Base-by-base conservation (phyloP, 2,797 vertebrate genomes). In the Hoplostethus atlanticus region DNA sequence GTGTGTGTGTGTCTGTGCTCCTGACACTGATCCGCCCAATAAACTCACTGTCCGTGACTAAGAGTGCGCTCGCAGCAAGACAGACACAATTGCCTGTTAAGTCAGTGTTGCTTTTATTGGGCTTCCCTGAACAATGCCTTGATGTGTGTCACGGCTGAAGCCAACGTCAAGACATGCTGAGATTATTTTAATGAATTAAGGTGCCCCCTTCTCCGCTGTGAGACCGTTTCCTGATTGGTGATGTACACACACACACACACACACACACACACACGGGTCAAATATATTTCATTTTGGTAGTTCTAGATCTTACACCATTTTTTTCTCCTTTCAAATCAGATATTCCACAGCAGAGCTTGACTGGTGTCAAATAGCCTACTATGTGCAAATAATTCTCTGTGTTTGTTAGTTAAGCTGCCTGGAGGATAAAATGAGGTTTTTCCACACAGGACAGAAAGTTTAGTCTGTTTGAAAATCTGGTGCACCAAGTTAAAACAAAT, bases 71-170 rank as follows among this genome's bases (percentile, higher is more conserved):
- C 52, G 84, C 87, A 91, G 91, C 85, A 89, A 92, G 92, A 93
- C 90, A 87, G 92, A 94, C 92, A 93, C 92, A 93, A 94, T 93
- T 93, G 92, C 90, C 93, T 92, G 91, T 93, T 93, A 93, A 94
- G 93, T 91, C 91, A 83, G 87, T 85, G 91, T 90, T 89, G 91
- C 91, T 91, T 91, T 94, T 92, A 93, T 93, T 93, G 90, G 89
- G 86, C 87, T 85, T 91, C 81, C 80, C 83, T 75, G 89, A 90
- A 91, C 89, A 90, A 86, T 81, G 87, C 73, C 79, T 87, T 90
- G 90, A 91, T 89, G 89, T 90, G 87, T 90, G 88, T 93, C 90
- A 89, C 44, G 50, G 84, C 83, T 89, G 82, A 59, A 83, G 84
- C 82, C 73, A 64, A 87, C 85, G 77, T 76, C 69, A 78, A 85